Base-by-base conservation (phyloP, 2,113 vertebrate genomes). In the Oceanites oceanicus region DNA sequence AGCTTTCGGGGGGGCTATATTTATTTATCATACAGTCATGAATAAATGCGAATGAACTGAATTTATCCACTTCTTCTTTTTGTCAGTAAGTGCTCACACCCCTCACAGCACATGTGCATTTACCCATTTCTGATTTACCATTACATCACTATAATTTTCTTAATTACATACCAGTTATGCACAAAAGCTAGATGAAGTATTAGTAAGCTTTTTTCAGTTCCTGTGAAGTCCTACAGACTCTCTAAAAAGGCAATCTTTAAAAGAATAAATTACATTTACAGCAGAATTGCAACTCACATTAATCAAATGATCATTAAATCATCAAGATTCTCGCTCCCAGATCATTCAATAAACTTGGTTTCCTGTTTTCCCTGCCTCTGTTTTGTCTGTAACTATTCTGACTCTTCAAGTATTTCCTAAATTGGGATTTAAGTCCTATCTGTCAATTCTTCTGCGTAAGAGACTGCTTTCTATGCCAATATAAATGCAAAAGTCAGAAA, bases 331-430 rank as follows among this genome's bases (percentile, higher is more conserved):
- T 63, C 4, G 1, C 36, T 87, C 66, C 52, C 56, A 50, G 38
- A 71, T 82, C 47, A 29, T 58, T 47, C 73, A 76, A 10, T 61
- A 63, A 36, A 63, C 3, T 56, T 7, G 38, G 84, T 97, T 96
- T 98, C 97, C 98, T 98, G 96, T 94, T 97, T 97, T 98, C 97
- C 76, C 74, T 87, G 27, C 67, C 49, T 87, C 72, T 94, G 50
- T 93, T 94, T 75, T 97, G 91, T 91, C 96, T 97, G 55, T 61
- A 95, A 95, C 44, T 96, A 89, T 82, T 96, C 93, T 97, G 97
- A 98, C 94, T 97, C 98, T 97, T 78, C 80, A 97, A 98, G 95
- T 97, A 98, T 98, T 98, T 98, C 97, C 96, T 97, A 97, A 96
- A 92, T 92, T 95, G 92, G 74, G 92, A 96, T 98, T 97, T 92